A percentile compares a stretch with the other conserved stretches of the same genome.
Evolutionary conservation across 2,888 invertebrate genomes (phyloP).

Genomic region (Kryphioiulus occultus): DNA sequence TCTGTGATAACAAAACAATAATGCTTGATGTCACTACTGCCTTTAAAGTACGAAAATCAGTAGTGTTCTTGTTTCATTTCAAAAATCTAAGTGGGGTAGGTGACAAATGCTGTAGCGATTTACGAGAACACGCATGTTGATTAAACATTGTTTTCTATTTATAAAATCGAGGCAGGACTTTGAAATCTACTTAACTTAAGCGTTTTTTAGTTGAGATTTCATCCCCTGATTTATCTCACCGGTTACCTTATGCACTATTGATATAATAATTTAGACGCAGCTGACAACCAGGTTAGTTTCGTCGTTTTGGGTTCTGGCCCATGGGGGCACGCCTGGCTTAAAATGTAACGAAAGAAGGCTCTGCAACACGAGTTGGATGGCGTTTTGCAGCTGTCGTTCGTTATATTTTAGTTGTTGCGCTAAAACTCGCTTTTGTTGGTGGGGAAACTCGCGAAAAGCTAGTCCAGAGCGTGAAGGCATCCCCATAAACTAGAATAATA

Average conservation of each 20-base stretch:
- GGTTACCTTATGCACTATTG: neutral
- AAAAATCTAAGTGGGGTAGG: neutral
- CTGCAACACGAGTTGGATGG: neutral
- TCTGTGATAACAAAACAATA: no score
- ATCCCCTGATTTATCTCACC: neutral
- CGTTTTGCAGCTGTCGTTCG: slow-evolving; percentile 32
- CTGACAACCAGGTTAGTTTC: slow-evolving; percentile 12
- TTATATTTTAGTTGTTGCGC: neutral
- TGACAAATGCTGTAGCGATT: neutral
- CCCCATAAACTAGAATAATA: neutral
- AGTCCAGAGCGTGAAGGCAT: neutral
- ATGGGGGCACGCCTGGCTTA: neutral
- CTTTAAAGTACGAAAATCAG: no score
- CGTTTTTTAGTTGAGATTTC: neutral
- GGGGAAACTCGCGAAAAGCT: slow-evolving; percentile 9
- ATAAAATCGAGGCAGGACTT: neutral
- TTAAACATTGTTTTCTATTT: neutral
- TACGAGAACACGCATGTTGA: neutral
- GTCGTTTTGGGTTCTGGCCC: neutral
- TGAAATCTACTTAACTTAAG: neutral
- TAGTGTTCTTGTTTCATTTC: no score
- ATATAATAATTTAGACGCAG: neutral
- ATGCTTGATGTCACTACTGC: no score
- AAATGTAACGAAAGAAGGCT: slow-evolving; percentile 18
- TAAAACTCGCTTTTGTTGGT: slow-evolving; percentile 7